Percentiles rank a stretch among this genome's conserved stretches.
These are phyloP conservation scores for Corythornis cristatus DNA, from an alignment of 2,113 vertebrate species.

Conservation along the genomic window DNA sequence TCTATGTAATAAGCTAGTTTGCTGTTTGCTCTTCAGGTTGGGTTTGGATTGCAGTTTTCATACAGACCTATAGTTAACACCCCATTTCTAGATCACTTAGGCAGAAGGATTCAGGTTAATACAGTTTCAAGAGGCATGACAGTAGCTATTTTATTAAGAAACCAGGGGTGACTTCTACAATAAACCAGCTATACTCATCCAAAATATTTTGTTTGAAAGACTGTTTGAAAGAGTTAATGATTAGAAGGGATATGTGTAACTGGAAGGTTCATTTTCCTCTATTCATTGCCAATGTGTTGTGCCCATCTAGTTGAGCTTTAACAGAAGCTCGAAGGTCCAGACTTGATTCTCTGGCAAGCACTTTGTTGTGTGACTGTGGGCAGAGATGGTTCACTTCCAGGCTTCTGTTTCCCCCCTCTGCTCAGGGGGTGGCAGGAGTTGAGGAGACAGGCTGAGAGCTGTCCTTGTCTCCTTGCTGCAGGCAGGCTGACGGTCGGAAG, in stretches of 20 bases:
- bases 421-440: background rate
- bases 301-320: background rate
- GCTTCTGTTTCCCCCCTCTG: background rate
- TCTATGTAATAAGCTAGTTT: background rate
- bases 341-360: background rate
- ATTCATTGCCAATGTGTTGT: background rate
- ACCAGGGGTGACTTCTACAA: background rate
- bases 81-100: background rate
- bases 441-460: background rate
- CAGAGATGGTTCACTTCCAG: background rate
- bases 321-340: background rate
- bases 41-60: background rate
- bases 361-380: background rate
- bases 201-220: background rate
- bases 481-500: constrained; percentile 93
- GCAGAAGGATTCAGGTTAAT: background rate
- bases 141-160: background rate
- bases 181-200: background rate
- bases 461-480: background rate
- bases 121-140: accelerated
- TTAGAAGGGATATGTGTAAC: background rate
- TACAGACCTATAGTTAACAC: accelerated
- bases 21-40: background rate
- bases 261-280: background rate
- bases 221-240: background rate